Base-by-base conservation (phyloP, 2,113 vertebrate species). In the Leucoraja erinaceus region DNA sequence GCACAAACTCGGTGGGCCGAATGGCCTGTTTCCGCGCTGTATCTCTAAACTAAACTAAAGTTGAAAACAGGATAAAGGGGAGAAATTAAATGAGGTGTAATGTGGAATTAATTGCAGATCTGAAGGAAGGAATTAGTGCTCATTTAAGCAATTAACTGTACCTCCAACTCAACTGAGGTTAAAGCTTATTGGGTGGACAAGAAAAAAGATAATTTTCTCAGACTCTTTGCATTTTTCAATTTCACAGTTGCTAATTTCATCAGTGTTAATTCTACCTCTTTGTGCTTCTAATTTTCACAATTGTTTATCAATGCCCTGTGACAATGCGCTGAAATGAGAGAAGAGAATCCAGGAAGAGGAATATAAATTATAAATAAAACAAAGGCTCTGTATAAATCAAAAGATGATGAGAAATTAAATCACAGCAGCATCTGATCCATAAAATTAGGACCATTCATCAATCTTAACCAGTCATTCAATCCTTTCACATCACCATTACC, bases 381-480 rank as follows among this genome's bases (percentile, higher is more conserved):
- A 63, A 91, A 91, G 90, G 88, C 25, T 72, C 72, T 12, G 47
- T 72, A 72, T 47, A 72, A 72, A 91, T 74, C 33, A 18, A 74
- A 91, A 91, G 63, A 47, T 72, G 63, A 90, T 90, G 90, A 91
- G 68, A 91, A 91, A 91, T 91, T 91, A 91, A 91, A 74, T 74
- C 11, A n/a, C 47, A 91, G 38, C 38, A 25, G 38, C 2, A 12
- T 54, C 66, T 54, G 68, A 91, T 91, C 33, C 90, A 63, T 22
- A 91, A 91, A 91, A 18, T 54, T 9, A 28, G 4, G 38, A 54
- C 20, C 90, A 72, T 74, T 91, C 47, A 54, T 74, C 66, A 91
- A 91, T 72, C 31, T 74, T 54, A 8, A 28, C 63, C 59, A 33
- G 83, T 59, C 59, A 63, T 63, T 61, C 5, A 63, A 61, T 66